A percentile compares a stretch with the other conserved stretches of the same genome.
Conservation (phyloP, 1,140 invertebrate species). For the Phortica variegata region DNA sequence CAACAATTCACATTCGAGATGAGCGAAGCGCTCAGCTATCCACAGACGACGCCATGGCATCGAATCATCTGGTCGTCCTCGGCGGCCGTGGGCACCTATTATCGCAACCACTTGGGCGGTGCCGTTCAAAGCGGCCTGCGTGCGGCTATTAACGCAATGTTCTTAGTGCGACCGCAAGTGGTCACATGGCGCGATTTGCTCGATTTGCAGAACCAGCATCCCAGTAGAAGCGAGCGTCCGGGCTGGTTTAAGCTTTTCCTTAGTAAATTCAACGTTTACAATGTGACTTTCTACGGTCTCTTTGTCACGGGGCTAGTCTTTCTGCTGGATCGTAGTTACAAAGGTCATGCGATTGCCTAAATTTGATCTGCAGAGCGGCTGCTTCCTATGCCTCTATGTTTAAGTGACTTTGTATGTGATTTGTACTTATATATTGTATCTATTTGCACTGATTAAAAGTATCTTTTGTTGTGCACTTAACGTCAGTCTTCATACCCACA, state of each 20-base stretch:
- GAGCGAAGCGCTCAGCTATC: conserved; percentile 9
- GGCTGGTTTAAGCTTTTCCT: conserved; percentile 12
- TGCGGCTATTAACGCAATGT: conserved; percentile 41
- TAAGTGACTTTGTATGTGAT: not conserved
- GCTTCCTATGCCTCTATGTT: no score
- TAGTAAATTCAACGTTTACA: conserved; percentile 42
- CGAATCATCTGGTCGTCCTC: conserved; percentile 49
- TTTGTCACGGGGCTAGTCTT: conserved; percentile 31
- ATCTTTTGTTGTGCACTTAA: conserved; percentile 3
- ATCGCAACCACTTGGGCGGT: conserved; percentile 44
- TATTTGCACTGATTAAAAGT: conserved; percentile 19
- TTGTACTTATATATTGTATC: not conserved
- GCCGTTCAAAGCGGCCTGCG: conserved; percentile 49
- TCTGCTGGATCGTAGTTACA: conserved; percentile 25
- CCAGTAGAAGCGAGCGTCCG: not conserved
- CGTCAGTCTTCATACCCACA: not conserved
- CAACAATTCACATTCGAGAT: conserved; percentile 22
- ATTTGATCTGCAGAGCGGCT: no score
- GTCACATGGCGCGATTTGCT: conserved; percentile 41
- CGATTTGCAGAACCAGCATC: conserved; percentile 18
- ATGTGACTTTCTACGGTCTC: conserved; percentile 33
- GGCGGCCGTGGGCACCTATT: conserved; percentile 27
- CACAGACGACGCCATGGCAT: conserved; percentile 34
- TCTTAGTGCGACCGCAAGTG: conserved; percentile 40
- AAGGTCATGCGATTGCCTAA: no score